A percentile compares a stretch with the other conserved stretches of the same genome.
These are phyloP conservation scores for Trichogramma pretiosum DNA, from an alignment of 1,140 invertebrate species.

Conservation along the genomic window DNA sequence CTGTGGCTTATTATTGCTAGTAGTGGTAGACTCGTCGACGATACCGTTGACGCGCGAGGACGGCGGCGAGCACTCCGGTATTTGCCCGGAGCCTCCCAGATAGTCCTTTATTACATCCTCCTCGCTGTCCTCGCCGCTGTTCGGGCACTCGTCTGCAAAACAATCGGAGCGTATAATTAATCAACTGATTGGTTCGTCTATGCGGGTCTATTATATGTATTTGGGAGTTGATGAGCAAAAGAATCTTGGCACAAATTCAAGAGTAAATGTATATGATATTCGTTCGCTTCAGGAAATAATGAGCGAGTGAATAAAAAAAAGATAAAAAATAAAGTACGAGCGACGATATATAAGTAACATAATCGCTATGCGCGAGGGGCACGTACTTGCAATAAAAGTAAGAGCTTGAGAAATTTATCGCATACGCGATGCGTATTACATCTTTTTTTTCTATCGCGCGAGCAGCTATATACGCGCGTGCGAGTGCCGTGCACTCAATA, in stretches of 20 bases:
- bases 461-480: no score
- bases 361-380: no score
- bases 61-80: slow-evolving; percentile 10
- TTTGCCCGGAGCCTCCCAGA: slow-evolving; percentile 30
- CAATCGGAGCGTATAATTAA: not conserved
- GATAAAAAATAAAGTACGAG: no score
- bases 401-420: no score
- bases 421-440: no score
- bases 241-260: not conserved
- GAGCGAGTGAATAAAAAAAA: no score
- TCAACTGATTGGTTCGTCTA: not conserved
- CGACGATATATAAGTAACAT: no score
- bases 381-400: no score
- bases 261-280: not conserved
- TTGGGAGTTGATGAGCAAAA: not conserved
- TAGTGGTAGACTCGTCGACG: slow-evolving; percentile 6
- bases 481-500: no score
- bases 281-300: no score
- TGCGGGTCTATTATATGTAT: not conserved
- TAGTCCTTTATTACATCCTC: slow-evolving; percentile 63
- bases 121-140: slow-evolving; percentile 56
- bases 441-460: no score
- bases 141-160: slow-evolving; percentile 49
- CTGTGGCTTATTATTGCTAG: no score
- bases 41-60: slow-evolving; percentile 3